phyloP scores from a whole-genome alignment of 2,113 vertebrate species.

The Pomatorhinus ruficollis region DNA sequence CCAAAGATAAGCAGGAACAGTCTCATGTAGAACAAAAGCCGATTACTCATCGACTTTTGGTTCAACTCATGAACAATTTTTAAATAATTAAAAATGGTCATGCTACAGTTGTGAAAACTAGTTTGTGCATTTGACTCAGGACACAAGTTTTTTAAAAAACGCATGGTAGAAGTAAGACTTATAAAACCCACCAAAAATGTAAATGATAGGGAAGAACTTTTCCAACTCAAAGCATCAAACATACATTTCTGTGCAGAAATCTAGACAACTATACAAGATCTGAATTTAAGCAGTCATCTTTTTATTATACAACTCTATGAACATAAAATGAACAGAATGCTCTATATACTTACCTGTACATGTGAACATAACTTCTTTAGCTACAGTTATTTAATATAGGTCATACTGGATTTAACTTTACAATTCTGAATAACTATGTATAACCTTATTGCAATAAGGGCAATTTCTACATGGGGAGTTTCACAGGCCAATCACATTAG shows the following conservation, averaged over 20 bases:
- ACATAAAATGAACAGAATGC: slow-evolving; percentile 89
- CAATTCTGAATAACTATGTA: slow-evolving; percentile 84
- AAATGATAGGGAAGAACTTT: slow-evolving; percentile 73
- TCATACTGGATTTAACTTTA: slow-evolving; percentile 81
- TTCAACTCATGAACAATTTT: slow-evolving; percentile 57
- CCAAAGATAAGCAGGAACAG: slow-evolving; percentile 66
- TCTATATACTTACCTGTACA: slow-evolving; percentile 94
- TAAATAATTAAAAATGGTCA: slow-evolving; percentile 72
- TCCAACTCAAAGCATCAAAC: slow-evolving; percentile 81
- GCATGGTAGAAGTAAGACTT: slow-evolving; percentile 75
- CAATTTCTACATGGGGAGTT: slow-evolving; percentile 77
- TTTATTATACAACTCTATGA: slow-evolving; percentile 94
- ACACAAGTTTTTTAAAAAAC: slow-evolving; percentile 67
- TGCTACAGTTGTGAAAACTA: slow-evolving; percentile 71
- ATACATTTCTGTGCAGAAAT: slow-evolving; percentile 87
- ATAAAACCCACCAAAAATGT: slow-evolving; percentile 72
- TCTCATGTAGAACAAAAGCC: slow-evolving; percentile 34
- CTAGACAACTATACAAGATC: slow-evolving; percentile 92
- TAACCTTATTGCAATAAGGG: slow-evolving; percentile 92
- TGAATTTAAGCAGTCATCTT: slow-evolving; percentile 91
- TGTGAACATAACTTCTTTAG: slow-evolving; percentile 83
- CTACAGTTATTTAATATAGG: slow-evolving; percentile 81
- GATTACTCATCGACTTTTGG: slow-evolving; percentile 17
- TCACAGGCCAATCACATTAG: slow-evolving; percentile 76
- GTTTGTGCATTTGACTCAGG: slow-evolving; percentile 72